A percentile compares a stretch with the other conserved stretches of the same genome.
Conservation (phyloP, 2,888 invertebrate species). For the Orthosia gothica region DNA sequence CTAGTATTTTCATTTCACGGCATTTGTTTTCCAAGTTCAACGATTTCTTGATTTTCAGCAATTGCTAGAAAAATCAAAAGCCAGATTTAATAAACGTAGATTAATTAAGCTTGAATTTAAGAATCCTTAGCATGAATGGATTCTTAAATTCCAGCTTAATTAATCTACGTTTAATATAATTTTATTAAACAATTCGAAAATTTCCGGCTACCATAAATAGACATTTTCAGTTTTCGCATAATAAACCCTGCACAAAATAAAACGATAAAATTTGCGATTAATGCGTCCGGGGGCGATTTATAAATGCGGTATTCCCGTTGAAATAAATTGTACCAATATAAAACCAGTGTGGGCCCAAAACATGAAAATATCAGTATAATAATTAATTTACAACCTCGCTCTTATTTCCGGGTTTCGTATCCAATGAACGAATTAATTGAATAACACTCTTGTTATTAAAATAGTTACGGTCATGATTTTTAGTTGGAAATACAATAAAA, state of each 20-base stretch:
- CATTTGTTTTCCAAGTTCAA: no score
- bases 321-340: slow-evolving; percentile 58
- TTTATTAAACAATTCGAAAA: slow-evolving; percentile 4
- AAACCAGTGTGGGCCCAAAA: slow-evolving; percentile 55
- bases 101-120: no score
- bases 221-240: slow-evolving; percentile 27
- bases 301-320: slow-evolving; percentile 47
- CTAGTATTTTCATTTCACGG: no score
- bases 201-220: slow-evolving; percentile 1
- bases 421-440: slow-evolving; percentile 48
- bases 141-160: no score
- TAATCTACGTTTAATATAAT: no score
- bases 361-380: slow-evolving; percentile 52
- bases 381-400: slow-evolving; percentile 57
- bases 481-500: neutral
- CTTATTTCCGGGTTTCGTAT: slow-evolving; percentile 49
- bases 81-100: neutral
- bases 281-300: slow-evolving; percentile 49
- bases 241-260: slow-evolving; percentile 53
- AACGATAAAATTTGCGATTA: slow-evolving; percentile 60
- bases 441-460: slow-evolving; percentile 20
- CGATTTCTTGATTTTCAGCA: no score
- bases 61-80: no score
- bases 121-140: no score
- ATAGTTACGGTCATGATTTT: slow-evolving; percentile 12